phyloP scores from a whole-genome alignment of 2,797 vertebrate species.

The Enteromius unitaeniatus region DNA sequence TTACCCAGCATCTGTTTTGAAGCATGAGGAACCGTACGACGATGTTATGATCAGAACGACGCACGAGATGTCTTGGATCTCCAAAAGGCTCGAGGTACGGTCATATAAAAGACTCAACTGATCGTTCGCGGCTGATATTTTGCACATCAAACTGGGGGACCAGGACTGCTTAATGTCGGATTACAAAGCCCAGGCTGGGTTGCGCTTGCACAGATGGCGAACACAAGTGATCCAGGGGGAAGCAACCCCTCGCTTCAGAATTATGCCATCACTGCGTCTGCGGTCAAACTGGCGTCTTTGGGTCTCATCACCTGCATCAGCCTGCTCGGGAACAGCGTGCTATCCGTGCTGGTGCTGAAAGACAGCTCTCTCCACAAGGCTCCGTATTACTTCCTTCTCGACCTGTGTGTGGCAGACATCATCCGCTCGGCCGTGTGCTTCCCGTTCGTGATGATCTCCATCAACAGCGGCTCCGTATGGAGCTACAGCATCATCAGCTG shows the following conservation, averaged over 20 bases:
- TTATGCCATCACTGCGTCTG: conserved; percentile 84
- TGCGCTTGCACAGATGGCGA: conserved; percentile 84
- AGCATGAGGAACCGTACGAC: conserved; percentile 71
- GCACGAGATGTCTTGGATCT: conserved; percentile 42
- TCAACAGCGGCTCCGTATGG: conserved; percentile 85
- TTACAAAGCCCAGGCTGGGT: conserved; percentile 56
- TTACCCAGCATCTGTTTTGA: conserved; percentile 47
- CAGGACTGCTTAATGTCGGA: conserved; percentile 71
- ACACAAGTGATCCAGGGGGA: conserved; percentile 84
- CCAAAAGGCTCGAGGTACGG: conserved; percentile 23
- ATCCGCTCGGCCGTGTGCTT: conserved; percentile 91
- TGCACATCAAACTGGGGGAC: conserved; percentile 33
- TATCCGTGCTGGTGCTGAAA: conserved; percentile 89
- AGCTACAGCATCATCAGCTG: conserved; percentile 87
- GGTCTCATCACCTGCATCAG: conserved; percentile 89
- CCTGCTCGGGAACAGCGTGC: conserved; percentile 88
- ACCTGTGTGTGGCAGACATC: conserved; percentile 91
- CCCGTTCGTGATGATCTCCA: conserved; percentile 92
- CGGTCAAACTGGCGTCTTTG: conserved; percentile 89
- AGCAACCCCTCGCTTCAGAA: conserved; percentile 82
- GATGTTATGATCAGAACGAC: neutral
- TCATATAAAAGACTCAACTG: conserved; percentile 34
- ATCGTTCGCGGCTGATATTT: conserved; percentile 32
- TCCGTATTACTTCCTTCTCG: conserved; percentile 93
- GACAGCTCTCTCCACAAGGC: conserved; percentile 89